Evolutionary conservation across 2,888 invertebrate genomes (phyloP).

Genomic region (Drosophila antonietae): DNA sequence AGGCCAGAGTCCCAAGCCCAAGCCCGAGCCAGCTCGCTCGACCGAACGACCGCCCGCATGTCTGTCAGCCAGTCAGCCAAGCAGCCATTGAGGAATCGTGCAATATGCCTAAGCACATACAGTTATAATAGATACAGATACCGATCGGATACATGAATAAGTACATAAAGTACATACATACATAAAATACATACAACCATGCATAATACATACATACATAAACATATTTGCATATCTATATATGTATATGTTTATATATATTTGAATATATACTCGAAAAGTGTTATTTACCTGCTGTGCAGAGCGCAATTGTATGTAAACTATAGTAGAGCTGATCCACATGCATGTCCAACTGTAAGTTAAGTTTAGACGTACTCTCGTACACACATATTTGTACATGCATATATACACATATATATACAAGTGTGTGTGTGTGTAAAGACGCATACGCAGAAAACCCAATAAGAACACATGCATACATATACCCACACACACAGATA

Average conservation of each 20-base stretch:
- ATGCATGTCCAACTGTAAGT: slow-evolving; percentile 82
- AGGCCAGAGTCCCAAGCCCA: slow-evolving; percentile 9
- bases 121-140: slow-evolving; percentile 39
- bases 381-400: slow-evolving; percentile 33
- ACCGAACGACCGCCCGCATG: slow-evolving; percentile 16
- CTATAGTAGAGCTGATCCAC: slow-evolving; percentile 75
- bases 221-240: slow-evolving; percentile 16
- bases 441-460: slow-evolving; percentile 15
- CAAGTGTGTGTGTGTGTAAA: slow-evolving; percentile 34
- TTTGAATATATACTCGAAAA: slow-evolving; percentile 76
- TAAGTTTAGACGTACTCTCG: slow-evolving; percentile 72
- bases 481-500: slow-evolving; percentile 36
- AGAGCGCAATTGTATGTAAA: slow-evolving; percentile 80
- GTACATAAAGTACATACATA: slow-evolving; percentile 35
- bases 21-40: slow-evolving; percentile 16
- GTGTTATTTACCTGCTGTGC: slow-evolving; percentile 82
- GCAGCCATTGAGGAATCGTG: slow-evolving; percentile 74
- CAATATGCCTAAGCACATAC: slow-evolving; percentile 62
- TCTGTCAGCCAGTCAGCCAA: slow-evolving; percentile 46
- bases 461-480: slow-evolving; percentile 10
- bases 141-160: slow-evolving; percentile 19
- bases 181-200: slow-evolving; percentile 44
- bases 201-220: slow-evolving; percentile 18
- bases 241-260: slow-evolving; percentile 38
- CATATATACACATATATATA: slow-evolving; percentile 12